phyloP scores from a whole-genome alignment of 2,888 invertebrate species.

The Xylota sylvarum region DNA sequence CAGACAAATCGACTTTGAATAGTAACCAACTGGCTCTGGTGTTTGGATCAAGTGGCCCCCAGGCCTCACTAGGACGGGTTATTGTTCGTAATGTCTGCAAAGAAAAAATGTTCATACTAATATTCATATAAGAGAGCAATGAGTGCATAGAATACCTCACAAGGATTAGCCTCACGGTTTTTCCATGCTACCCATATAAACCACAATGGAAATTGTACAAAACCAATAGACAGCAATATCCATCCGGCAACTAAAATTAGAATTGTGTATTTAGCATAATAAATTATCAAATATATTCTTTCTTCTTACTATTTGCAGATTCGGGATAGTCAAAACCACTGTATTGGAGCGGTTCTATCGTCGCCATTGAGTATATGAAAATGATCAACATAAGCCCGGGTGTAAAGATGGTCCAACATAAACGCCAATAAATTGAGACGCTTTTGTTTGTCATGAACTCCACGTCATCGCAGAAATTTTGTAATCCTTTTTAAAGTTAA shows the following conservation, averaged over 20 bases:
- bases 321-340: conserved; percentile 87
- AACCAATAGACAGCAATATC: conserved; percentile 85
- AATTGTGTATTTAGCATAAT: neutral
- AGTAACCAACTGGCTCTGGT: conserved; percentile 87
- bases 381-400: conserved; percentile 89
- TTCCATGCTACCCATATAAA: conserved; percentile 80
- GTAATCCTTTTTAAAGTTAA: conserved; percentile 84
- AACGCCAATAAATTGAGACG: conserved; percentile 90
- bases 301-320: conserved; percentile 86
- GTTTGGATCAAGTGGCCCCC: conserved; percentile 88
- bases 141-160: conserved; percentile 73
- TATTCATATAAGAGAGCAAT: neutral
- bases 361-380: conserved; percentile 89
- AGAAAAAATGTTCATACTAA: neutral
- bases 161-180: conserved; percentile 77
- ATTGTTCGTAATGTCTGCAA: conserved; percentile 84
- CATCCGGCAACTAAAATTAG: conserved; percentile 85
- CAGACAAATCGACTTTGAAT: conserved; percentile 86
- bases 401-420: conserved; percentile 91
- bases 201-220: conserved; percentile 86
- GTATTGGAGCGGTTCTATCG: conserved; percentile 87
- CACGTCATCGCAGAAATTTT: conserved; percentile 89
- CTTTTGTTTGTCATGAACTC: conserved; percentile 91
- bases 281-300: neutral
- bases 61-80: conserved; percentile 86